phyloP scores from a whole-genome alignment of 2,888 invertebrate genomes.

The Amphimallon solstitiale region DNA sequence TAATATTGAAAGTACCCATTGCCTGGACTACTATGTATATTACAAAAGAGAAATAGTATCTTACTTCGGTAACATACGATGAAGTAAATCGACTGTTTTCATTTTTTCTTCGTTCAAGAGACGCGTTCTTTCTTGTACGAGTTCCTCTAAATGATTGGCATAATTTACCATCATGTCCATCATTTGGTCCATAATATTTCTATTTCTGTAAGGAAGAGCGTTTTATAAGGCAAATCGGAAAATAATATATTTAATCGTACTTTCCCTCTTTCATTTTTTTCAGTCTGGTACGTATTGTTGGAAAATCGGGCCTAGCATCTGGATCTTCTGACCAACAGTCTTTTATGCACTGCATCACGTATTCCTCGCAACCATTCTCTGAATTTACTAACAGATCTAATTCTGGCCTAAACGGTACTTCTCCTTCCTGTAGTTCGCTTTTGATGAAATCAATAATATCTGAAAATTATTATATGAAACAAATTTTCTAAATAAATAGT shows the following conservation, averaged over 20 bases:
- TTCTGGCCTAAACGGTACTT: slow-evolving; percentile 83
- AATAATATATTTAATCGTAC: slow-evolving; percentile 66
- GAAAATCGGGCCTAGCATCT: slow-evolving; percentile 85
- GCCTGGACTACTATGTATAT: too few relatives aligned
- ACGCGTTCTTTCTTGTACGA: slow-evolving; percentile 91
- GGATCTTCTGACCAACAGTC: slow-evolving; percentile 93
- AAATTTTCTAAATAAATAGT: too few relatives aligned
- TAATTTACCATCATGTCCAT: slow-evolving; percentile 98
- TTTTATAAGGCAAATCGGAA: slow-evolving; percentile 5
- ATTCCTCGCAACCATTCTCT: slow-evolving; percentile 80
- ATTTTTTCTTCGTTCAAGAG: slow-evolving; percentile 91
- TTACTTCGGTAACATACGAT: slow-evolving; percentile 93
- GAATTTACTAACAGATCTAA: slow-evolving; percentile 76
- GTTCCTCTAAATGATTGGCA: slow-evolving; percentile 92
- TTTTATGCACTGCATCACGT: slow-evolving; percentile 82
- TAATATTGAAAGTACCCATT: too few relatives aligned
- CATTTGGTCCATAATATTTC: slow-evolving; percentile 97
- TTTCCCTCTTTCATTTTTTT: slow-evolving; percentile 91
- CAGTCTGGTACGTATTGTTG: slow-evolving; percentile 78
- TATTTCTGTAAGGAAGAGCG: slow-evolving; percentile 68
- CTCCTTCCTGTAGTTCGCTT: slow-evolving; percentile 72
- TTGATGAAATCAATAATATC: slow-evolving; percentile 89
- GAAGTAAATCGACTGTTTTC: slow-evolving; percentile 91
- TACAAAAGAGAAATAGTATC: slow-evolving; percentile 50
- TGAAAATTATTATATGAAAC: slow-evolving; percentile 54